Percentiles rank a stretch among this genome's conserved stretches.
These are phyloP conservation scores for Ruditapes philippinarum DNA, from an alignment of 1,140 invertebrate species.

Conservation along the genomic window DNA sequence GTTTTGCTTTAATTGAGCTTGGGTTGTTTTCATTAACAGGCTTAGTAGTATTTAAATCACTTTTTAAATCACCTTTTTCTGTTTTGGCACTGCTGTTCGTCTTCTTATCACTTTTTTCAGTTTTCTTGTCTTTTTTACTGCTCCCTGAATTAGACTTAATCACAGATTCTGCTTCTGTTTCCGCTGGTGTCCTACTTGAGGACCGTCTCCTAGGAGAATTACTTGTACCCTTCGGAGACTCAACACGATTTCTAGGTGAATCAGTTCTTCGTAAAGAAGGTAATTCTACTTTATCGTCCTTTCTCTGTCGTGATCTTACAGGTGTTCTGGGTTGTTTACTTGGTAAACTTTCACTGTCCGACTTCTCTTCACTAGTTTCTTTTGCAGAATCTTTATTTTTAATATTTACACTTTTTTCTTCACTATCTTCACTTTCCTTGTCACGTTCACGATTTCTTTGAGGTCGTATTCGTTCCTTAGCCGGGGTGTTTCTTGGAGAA, in stretches of 20 bases:
- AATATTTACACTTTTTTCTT: conserved; percentile 17
- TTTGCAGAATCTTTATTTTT: background rate
- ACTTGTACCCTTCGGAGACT: conserved; percentile 28
- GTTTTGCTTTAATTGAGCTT: conserved; percentile 9
- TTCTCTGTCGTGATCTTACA: conserved; percentile 42
- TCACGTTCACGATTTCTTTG: conserved; percentile 47
- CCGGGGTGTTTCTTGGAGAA: conserved; percentile 57
- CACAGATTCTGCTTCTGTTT: conserved; percentile 50
- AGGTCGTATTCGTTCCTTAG: conserved; percentile 45
- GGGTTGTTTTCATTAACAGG: background rate
- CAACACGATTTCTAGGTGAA: conserved; percentile 24
- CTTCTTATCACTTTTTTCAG: conserved; percentile 48
- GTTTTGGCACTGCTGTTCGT: conserved; percentile 46
- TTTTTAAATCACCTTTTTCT: conserved; percentile 12
- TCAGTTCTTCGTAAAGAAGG: conserved; percentile 18
- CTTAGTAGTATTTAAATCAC: conserved; percentile 6
- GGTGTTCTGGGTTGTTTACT: conserved; percentile 1
- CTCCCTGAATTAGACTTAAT: conserved; percentile 46
- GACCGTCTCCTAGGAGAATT: conserved; percentile 37
- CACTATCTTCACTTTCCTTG: conserved; percentile 3
- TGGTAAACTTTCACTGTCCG: background rate
- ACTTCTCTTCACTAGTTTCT: conserved; percentile 10
- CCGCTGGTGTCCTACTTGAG: conserved; percentile 15
- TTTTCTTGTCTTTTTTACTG: conserved; percentile 45
- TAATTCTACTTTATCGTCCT: conserved; percentile 43